These are phyloP conservation scores for Scartelaos histophorus DNA, from an alignment of 2,113 vertebrate genomes.

Conservation along the genomic window DNA sequence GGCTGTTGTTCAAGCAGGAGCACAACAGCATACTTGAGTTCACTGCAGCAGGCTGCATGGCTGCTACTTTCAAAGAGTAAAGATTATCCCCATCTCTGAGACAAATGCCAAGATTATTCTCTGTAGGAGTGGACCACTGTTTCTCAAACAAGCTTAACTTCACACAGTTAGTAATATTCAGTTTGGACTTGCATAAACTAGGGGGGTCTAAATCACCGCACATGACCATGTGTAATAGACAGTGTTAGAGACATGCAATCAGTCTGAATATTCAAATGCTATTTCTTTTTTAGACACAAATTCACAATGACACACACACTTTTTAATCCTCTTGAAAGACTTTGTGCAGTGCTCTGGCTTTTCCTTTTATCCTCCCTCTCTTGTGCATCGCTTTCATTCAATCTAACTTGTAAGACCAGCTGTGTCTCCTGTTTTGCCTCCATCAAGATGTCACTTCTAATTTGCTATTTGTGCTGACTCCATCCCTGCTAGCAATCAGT, in stretches of 20 bases:
- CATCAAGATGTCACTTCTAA: slow-evolving; percentile 74
- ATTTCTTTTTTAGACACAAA: slow-evolving; percentile 16
- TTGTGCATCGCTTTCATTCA: slow-evolving; percentile 24
- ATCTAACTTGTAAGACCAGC: slow-evolving; percentile 60
- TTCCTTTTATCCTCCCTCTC: slow-evolving; percentile 26
- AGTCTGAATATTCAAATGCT: slow-evolving; percentile 3
- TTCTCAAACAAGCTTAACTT: not conserved
- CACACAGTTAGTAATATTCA: not conserved
- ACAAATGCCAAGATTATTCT: not conserved
- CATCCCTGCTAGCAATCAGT: slow-evolving; percentile 78
- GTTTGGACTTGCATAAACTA: not conserved
- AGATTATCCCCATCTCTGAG: slow-evolving; percentile 1
- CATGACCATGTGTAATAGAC: slow-evolving; percentile 14
- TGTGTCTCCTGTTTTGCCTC: slow-evolving; percentile 62
- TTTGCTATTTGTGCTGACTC: slow-evolving; percentile 78
- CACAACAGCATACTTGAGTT: slow-evolving; percentile 16
- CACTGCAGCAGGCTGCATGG: not conserved
- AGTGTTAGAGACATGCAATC: not conserved
- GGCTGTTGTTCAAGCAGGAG: slow-evolving; percentile 25
- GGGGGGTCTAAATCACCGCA: slow-evolving; percentile 7
- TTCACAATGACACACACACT: slow-evolving; percentile 13
- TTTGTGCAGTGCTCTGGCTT: slow-evolving; percentile 9
- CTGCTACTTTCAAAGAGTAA: slow-evolving; percentile 16
- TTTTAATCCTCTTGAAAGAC: slow-evolving; percentile 8
- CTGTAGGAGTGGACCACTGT: not conserved